Base-by-base conservation (phyloP, 1,140 invertebrate genomes). In the Drosophila rufa region DNA sequence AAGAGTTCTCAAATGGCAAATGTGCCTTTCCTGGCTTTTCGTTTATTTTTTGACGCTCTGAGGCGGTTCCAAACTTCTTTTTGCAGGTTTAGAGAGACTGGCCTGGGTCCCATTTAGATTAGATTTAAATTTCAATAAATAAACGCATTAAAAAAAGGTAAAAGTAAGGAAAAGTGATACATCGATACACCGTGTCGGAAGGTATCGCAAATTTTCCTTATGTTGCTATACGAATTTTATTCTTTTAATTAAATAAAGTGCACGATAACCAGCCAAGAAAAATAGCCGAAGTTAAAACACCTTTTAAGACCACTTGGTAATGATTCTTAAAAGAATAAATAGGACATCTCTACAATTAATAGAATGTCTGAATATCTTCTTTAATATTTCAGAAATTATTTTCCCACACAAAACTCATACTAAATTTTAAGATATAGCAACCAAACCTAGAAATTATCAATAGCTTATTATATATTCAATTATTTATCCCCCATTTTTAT, bases 61-160 rank as follows among this genome's bases (percentile, higher is more conserved):
- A 5, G 11, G n/a, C 33, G 30, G 12, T 38, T 11, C 0, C 3
- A 4, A 36, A 36, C 9, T 15, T 1, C 14, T 25, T 19, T 46
- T 40, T 11, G 51, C 58, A 61, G 50, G 75, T 75, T 65, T 40
- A 33, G 0, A 68, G 48, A 25, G 33, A 74, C 33, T 73, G 61
- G 38, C 8, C 25, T 11, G 30, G 27, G 43, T 77, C 64, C 33
- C 75, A 59, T 57, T 69, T 69, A 82, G 73, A 87, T 82, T 79
- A 51, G 51, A 66, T 69, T 82, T 80, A 51, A 48, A 66, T 69
- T 80, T 70, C 73, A 77, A 70, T 76, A 82, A 79, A 82, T 77
- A 77, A 82, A 69, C 59, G 76, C 80, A 82, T 82, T 36, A 36
- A 3, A 30, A 30, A 30, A 30, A 30, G 27, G 5, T 6, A 30